phyloP scores from a whole-genome alignment of 2,113 vertebrate genomes.

The Solea senegalensis region DNA sequence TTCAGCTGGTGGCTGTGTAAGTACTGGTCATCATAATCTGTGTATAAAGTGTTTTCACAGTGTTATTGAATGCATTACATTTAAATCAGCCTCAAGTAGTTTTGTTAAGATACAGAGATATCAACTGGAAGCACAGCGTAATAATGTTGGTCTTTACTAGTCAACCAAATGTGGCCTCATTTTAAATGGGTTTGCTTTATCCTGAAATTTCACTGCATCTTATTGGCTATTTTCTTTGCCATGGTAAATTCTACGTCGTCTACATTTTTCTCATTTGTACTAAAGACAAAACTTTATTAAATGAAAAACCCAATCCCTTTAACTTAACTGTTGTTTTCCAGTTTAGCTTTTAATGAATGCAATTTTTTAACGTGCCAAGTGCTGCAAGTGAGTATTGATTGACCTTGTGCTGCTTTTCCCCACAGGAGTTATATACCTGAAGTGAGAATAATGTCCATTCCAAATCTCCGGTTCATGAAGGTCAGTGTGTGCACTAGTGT shows the following conservation, averaged over 20 bases:
- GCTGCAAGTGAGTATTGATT: conserved; percentile 5
- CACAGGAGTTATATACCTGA: conserved; percentile 96
- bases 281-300: too few species aligned
- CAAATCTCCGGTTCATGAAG: conserved; percentile 96
- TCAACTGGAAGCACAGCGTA: background rate
- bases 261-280: too few species aligned
- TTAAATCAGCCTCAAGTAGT: conserved; percentile 2
- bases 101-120: conserved; percentile 7
- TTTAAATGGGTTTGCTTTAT: background rate
- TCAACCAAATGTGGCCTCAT: conserved; percentile 1
- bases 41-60: background rate
- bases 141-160: background rate
- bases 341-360: background rate
- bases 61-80: background rate
- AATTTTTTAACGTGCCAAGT: background rate
- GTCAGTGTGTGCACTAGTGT: conserved; percentile 74
- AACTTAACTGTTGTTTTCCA: background rate
- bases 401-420: conserved; percentile 25
- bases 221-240: background rate
- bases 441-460: conserved; percentile 99
- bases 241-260: background rate
- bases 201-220: background rate
- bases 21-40: conserved; percentile 66
- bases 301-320: background rate
- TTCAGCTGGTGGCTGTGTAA: conserved; percentile 98